Percentiles rank a stretch among this genome's conserved stretches.
Evolutionary conservation across 2,888 invertebrate species (phyloP).

Genomic region (Mimumesa dahlbomi): DNA sequence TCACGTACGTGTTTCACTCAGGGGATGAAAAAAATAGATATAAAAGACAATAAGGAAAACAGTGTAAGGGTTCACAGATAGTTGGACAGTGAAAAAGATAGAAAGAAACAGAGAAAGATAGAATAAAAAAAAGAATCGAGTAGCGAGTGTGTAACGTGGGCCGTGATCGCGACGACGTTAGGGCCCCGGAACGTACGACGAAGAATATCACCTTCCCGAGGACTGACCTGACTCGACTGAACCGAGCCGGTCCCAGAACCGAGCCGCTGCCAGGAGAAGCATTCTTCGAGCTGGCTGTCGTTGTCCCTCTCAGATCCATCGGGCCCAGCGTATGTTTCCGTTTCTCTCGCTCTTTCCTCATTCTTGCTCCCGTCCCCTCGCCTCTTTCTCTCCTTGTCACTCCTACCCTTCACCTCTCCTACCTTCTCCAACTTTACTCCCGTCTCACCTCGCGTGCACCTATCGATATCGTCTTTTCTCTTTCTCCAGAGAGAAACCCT

Average conservation of each 20-base stretch:
- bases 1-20: slow-evolving; percentile 14
- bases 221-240: slow-evolving; percentile 79
- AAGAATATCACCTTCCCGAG: slow-evolving; percentile 72
- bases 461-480: slow-evolving; percentile 57
- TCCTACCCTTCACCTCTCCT: slow-evolving; percentile 14
- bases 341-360: slow-evolving; percentile 53
- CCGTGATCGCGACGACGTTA: slow-evolving; percentile 58
- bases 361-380: slow-evolving; percentile 43
- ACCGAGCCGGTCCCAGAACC: slow-evolving; percentile 66
- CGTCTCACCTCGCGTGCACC: slow-evolving; percentile 29
- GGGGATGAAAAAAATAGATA: slow-evolving; percentile 8
- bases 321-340: slow-evolving; percentile 66
- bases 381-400: slow-evolving; percentile 37
- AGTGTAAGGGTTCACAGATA: neutral
- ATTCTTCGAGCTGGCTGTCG: slow-evolving; percentile 70
- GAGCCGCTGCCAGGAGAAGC: slow-evolving; percentile 67
- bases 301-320: slow-evolving; percentile 77
- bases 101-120: neutral
- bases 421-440: slow-evolving; percentile 30
- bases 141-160: slow-evolving; percentile 57
- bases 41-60: neutral
- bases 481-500: slow-evolving; percentile 53
- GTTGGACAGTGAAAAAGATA: neutral
- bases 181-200: slow-evolving; percentile 62
- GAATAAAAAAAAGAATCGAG: neutral